Evolutionary conservation across 2,113 vertebrate genomes (phyloP), one percentile per base, ranked within the genome.

Genomic region (Rallus limicola): DNA sequence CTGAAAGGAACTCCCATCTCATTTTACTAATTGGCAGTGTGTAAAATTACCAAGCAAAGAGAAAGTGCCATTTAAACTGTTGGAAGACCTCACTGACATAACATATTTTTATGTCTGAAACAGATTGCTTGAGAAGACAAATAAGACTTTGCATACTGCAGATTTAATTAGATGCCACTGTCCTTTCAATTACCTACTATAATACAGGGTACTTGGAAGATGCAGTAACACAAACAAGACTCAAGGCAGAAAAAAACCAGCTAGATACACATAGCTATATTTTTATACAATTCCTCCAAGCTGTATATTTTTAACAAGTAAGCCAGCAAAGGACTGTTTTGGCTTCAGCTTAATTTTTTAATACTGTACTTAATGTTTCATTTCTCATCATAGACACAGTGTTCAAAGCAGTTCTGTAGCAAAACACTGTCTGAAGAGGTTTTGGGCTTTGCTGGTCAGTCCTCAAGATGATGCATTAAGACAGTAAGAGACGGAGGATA

Each of bases 21-120:
- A 89, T 87, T 50, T 92, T 70, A 87, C 77, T 96, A 92, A 93
- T 48, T 95, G 82, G 48, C 40, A 93, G 82, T 44, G 92, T 2
- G 16, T 42, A 94, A 58, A 88, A 67, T 68, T 74, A 68, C 26
- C 29, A 90, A 95, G 53, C 25, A 84, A 91, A 17, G 72, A 16
- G 74, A 88, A 85, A 88, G 23, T 59, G 17, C 60, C 31, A 69
- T 56, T 78, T 86, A 46, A 87, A 83, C 24, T 82, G 26, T 28
- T 46, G 23, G 10, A 93, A 63, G 20, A 63, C 21, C 36, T 92
- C 79, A 64, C 8, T 88, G 79, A 83, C 71, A 86, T 25, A 64
- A 25, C 31, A 36, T 52, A n/a, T 87, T 88, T 81, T 63, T 59
- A 80, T 42, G 90, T 76, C 80, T 65, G 31, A 29, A 87, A 58